Base-by-base conservation (phyloP, 2,797 vertebrate genomes). In the Trichosurus vulpecula region DNA sequence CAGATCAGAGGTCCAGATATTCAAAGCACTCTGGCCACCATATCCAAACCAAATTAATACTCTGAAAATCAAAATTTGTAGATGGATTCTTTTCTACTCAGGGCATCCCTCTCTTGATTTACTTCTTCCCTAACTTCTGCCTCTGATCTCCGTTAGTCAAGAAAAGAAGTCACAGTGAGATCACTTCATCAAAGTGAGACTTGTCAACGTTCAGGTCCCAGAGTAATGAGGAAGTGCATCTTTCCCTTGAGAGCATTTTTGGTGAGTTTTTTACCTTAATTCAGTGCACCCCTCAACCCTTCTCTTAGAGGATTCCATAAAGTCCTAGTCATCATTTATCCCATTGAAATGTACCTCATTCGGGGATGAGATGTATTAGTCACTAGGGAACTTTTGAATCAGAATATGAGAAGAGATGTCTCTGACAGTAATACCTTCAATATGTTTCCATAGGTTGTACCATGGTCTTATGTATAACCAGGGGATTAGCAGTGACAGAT, bases 351-450 rank as follows among this genome's bases (percentile, higher is more conserved):
- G 91, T 53, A 95, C 74, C 91, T 93, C 96, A 90, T 96, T 96
- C 96, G 95, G 93, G 94, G 96, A 92, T 56, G 95, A 96, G 92
- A 94, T 57, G 14, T n/a, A 96, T 97, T 96, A 96, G 97, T 93
- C 93, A 57, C 90, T 95, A 31, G 55, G 55, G 95, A 90, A 87
- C 93, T 97, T 96, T 96, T 96, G 51, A 94, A 95, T 95, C 93
- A 94, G 94, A 97, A 94, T 94, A 95, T 4, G 91, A 97, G 94
- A 96, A 81, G 91, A 94, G 92, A 92, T 30, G 12, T 96, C 90
- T 97, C 66, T 98, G 96, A 96, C 92, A 96, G 91, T 96, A 96
- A 96, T 97, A 93, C 93, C 53, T 96, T 97, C 96, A 95, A 31
- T 91, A 96, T 97, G 93, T 96, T 96, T 96, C 92, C 51, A 90